Evolutionary conservation across 2,113 vertebrate genomes (phyloP), one percentile per base, ranked within the genome.

Genomic region (Microcebus griseorufus): DNA sequence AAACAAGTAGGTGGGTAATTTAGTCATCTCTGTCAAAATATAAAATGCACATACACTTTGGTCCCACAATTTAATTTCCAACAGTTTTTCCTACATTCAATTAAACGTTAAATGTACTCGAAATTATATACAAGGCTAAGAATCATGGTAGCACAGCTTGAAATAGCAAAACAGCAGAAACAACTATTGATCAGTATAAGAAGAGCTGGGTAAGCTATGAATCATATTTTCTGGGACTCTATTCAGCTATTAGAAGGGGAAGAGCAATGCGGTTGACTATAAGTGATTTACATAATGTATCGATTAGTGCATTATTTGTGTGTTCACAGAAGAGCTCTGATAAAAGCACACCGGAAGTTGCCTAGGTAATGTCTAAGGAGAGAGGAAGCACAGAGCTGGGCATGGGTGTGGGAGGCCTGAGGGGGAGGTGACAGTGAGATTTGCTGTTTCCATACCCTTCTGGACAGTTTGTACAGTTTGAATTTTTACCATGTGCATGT

Each of bases 221-320:
- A 13, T 23, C 60, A 64, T 11, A 42, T 20, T 42, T 3, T 1
- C 12, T 16, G n/a, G 37, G n/a, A 16, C 17, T 69, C 37, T 27
- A 34, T 17, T 45, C 17, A 4, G 25, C 69, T 84, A 23, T 34
- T 51, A 20, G 80, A 18, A 42, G 4, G n/a, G 18, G 25, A 37
- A 37, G 76, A 22, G 29, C 18, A 25, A 0, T 0, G 5, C 0
- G 23, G 10, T 11, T 12, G 22, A 9, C 22, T 45, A 27, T 37
- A 34, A 65, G 45, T 34, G 67, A 55, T 13, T 53, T 75, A 6
- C 25, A 9, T 20, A 55, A 58, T 2, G 25, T 25, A 18, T 25
- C 45, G 42, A 14, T 69, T n/a, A 48, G 8, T 42, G 22, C 23
- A 13, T 29, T 32, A 48, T 53, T 18, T 45, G 42, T 65, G 6